Evolutionary conservation across 2,113 vertebrate genomes (phyloP).

Genomic region (Oxyruncus cristatus): DNA sequence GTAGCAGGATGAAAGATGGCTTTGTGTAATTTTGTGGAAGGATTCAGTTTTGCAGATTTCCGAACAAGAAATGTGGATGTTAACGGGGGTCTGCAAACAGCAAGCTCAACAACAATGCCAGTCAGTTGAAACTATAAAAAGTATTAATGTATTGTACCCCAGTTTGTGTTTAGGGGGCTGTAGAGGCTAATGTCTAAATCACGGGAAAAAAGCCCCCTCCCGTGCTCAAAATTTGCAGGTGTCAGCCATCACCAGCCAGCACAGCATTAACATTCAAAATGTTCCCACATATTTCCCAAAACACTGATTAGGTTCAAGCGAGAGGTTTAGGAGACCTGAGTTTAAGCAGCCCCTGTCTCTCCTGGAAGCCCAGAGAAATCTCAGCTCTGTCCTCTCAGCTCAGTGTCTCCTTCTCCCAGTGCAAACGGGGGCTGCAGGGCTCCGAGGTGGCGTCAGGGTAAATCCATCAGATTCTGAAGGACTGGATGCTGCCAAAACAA

Average conservation of each 20-base stretch:
- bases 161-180: neutral
- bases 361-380: neutral
- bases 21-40: neutral
- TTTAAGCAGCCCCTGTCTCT: neutral
- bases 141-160: neutral
- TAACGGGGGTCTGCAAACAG: neutral
- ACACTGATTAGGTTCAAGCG: neutral
- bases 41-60: neutral
- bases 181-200: neutral
- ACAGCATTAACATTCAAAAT: neutral
- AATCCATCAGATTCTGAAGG: neutral
- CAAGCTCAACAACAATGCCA: neutral
- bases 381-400: neutral
- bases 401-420: neutral
- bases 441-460: accelerated
- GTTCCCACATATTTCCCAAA: neutral
- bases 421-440: neutral
- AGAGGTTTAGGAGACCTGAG: neutral
- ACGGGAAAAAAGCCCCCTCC: neutral
- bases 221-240: neutral
- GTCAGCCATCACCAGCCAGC: neutral
- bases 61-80: neutral
- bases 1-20: constrained; percentile 23
- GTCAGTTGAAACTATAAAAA: neutral
- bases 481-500: neutral